Base-by-base conservation (phyloP, 2,888 invertebrate species). In the Gnatocerus cornutus region DNA sequence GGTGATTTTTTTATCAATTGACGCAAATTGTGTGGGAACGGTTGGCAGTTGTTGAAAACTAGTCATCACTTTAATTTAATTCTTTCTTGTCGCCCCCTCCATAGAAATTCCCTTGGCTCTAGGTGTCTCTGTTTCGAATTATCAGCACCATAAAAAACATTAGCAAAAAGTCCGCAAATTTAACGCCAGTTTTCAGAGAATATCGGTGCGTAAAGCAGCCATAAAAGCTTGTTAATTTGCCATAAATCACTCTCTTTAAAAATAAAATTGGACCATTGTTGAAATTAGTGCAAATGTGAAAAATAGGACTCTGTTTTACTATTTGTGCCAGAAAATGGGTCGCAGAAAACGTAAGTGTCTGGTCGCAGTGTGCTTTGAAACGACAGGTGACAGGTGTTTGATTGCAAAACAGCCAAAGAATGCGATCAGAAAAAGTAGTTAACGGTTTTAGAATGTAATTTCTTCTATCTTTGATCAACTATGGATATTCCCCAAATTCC, bases 291-390 rank as follows among this genome's bases (percentile, higher is more conserved):
- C 3, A 29, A 30, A 30, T 46, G 46, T 46, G 46, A 46, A 46
- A 13, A 46, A 46, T 46, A 46, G 46, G 56, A 5, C 27, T 30
- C 5, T 33, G 37, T 55, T 55, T 33, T 27, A 50, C 16, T 46
- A 6, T 21, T 59, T 33, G 61, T 50, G 61, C 41, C 48, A 27
- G 14, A 56, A 62, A 56, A 68, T 68, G 68, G 68, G 68, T 21
- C 56, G 68, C 9, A 55, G 56, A 63, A 61, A 55, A 63, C 52
- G 68, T 68, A 63, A 68, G 68, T 68, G 41, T 53, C 6, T 12
- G 4, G 21, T 21, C 4, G 21, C 6, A 12, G 59, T 14, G 30
- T 29, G n/a, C 29, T 33, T n/a, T 2, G 33, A 5, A 7, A 29
- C n/a, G 21, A 33, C n/a, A 4, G 33, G 33, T 33, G n/a, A 33